Evolutionary conservation across 2,888 invertebrate species (phyloP), one percentile per base, ranked within the genome.

Genomic region (Esperia sulphurella): DNA sequence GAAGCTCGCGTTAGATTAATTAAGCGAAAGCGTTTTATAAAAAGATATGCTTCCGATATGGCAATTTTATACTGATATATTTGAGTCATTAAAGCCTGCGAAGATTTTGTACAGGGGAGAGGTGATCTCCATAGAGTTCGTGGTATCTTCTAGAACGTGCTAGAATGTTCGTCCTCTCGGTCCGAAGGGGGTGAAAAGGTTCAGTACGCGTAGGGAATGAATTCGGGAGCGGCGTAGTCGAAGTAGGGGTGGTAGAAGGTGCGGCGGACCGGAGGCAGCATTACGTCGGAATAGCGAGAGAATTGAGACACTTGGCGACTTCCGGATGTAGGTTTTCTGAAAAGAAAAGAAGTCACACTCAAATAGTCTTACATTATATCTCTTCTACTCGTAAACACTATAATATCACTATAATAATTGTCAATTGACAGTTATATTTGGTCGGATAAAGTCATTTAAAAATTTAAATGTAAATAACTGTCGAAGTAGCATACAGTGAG

Each of bases 1-100:
- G 65, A 83, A 84, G 85, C 85, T 82, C 82, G 72, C 73, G 64
- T 63, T 49, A 68, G 64, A 63, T 65, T 64, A 55, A 52, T 56
- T 14, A 43, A 81, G 85, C 82, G 74, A 77, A 77, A 81, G 82
- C 80, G 68, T 53, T 52, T 35, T 49, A 41, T 38, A 45, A 51
- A 64, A 61, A 66, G 86, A 88, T 88, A 88, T 88, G 88, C 80
- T 76, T 77, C 67, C 77, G 87, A 87, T 87, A 88, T 86, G 86
- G 72, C 71, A 54, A 65, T 65, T 38, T 70, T 68, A 71, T 65
- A 67, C 55, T 76, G 77, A 75, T 78, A 78, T 66, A 78, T 66
- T 63, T 60, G 59, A 58, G 58, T 71, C n/a, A n/a, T n/a, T 75
- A 73, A 78, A 79, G 77, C 75, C 78, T 63, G 67, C 57, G 56